Base-by-base conservation (phyloP, 2,797 vertebrate genomes). In the Falco cherrug region DNA sequence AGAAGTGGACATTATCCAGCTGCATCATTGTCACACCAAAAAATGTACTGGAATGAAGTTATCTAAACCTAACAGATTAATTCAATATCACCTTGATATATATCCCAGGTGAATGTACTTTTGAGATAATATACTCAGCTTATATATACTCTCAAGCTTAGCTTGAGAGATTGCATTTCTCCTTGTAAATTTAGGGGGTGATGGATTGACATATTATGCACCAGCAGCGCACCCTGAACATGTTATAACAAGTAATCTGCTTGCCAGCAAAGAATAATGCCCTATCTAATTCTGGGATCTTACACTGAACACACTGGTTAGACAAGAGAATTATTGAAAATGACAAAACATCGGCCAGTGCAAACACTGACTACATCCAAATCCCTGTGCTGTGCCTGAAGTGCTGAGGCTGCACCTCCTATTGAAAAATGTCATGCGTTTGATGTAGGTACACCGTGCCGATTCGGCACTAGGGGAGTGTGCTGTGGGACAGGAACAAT, bases 391-490 rank as follows among this genome's bases (percentile, higher is more conserved):
- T n/a, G 56, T 6, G 45, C 57, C 61, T 15, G 1, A 28, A 85
- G 24, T 33, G 84, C 86, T 94, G 93, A 81, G 60, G 54, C 31
- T 75, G 71, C 93, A 59, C 2, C 35, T 80, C 59, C 51, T 64
- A 45, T 31, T 89, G 63, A 68, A 74, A 45, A 48, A 20, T 10
- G n/a, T 25, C 16, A 31, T 1, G 41, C 18, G 5, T 2, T 51
- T 61, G 51, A 31, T 4, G 6, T 31, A 53, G 70, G 19, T 11
- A 10, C 70, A 37, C 5, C 1, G 3, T 11, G 37, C 24, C 0
- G 0, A 4, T 8, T 16, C 0, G 3, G 41, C 53, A 8, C 8
- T 2, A 4, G 25, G 43, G 54, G 16, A 53, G 33, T 3, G 84
- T 37, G 47, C 48, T 26, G 51, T 15, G 74, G 41, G 68, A 73